Conservation (phyloP, 2,797 vertebrate genomes). For the Phrynocephalus forsythii region DNA sequence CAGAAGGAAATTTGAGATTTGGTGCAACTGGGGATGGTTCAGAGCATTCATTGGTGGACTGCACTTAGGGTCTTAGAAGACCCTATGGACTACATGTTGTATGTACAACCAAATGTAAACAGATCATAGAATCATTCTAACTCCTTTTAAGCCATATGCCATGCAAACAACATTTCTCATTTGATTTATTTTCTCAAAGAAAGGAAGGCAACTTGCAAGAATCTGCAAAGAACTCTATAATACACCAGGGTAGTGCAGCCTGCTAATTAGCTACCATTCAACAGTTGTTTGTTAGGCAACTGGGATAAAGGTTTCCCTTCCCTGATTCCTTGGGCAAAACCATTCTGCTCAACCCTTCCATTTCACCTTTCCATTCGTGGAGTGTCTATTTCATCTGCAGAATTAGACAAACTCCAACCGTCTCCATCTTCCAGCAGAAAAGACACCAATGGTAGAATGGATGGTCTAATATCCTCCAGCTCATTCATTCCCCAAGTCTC, state of each 20-base stretch:
- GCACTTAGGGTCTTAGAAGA: background rate
- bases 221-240: background rate
- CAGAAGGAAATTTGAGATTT: background rate
- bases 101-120: slow-evolving; percentile 10
- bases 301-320: background rate
- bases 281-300: background rate
- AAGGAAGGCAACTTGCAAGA: background rate
- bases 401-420: too few species aligned
- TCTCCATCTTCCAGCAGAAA: too few species aligned
- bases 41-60: background rate
- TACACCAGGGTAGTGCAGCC: background rate
- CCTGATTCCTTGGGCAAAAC: background rate
- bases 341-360: background rate
- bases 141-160: slow-evolving; percentile 45
- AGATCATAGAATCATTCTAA: slow-evolving; percentile 51
- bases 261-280: background rate
- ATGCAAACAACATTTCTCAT: slow-evolving; percentile 41
- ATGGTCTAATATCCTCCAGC: background rate
- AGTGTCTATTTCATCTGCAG: background rate
- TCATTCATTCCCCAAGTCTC: background rate
- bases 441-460: background rate
- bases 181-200: slow-evolving; percentile 48
- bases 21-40: background rate
- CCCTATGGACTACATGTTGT: too few species aligned
- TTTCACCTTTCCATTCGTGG: background rate